These are phyloP conservation scores for Picus viridis DNA, from an alignment of 2,797 vertebrate genomes.

Conservation along the genomic window DNA sequence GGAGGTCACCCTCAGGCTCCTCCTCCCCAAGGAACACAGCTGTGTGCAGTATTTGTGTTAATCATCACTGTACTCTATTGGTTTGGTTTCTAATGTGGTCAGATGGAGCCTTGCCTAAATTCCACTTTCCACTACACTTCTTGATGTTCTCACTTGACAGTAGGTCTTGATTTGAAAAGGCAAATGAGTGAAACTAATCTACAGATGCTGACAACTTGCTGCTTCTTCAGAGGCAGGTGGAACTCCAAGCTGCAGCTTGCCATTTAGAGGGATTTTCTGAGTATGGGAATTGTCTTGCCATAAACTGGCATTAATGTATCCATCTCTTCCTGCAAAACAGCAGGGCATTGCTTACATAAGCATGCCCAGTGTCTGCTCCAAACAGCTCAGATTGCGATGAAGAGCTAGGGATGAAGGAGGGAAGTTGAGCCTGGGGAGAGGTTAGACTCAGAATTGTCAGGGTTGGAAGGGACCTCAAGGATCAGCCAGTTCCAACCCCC, in stretches of 20 bases:
- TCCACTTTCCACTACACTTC: not conserved
- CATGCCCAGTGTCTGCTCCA: not conserved
- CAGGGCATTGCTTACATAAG: not conserved
- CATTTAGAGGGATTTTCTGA: not conserved
- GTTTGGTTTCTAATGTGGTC: not conserved
- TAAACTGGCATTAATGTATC: not conserved
- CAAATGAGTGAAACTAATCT: not conserved
- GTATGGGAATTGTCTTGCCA: not conserved
- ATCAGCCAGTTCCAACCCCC: too few relatives aligned
- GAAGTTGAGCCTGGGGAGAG: not conserved
- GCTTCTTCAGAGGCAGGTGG: not conserved
- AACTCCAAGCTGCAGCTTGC: not conserved
- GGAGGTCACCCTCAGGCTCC: too few relatives aligned
- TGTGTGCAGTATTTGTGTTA: not conserved
- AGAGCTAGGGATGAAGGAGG: not conserved
- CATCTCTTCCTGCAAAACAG: not conserved
- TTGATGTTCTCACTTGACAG: not conserved
- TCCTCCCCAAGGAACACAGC: not conserved
- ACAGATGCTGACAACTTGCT: not conserved
- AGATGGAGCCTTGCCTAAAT: not conserved
- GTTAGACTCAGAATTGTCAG: rapidly evolving
- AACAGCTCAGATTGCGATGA: not conserved
- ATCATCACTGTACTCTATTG: not conserved
- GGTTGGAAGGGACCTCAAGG: too few relatives aligned
- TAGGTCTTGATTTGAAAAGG: not conserved